phyloP scores from a whole-genome alignment of 2,888 invertebrate species.

The Napeogenes sylphis region DNA sequence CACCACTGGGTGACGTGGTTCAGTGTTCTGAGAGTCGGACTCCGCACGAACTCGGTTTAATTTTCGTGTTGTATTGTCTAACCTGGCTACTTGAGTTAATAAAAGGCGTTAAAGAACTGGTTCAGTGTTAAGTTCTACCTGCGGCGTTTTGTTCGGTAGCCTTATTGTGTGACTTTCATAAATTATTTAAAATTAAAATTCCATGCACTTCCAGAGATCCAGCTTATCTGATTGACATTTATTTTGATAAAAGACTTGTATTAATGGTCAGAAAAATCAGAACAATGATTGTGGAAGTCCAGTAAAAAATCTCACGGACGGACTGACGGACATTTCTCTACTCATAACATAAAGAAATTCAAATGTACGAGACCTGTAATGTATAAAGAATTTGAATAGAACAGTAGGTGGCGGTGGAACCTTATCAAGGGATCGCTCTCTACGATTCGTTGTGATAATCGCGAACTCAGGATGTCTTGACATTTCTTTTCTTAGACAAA shows the following conservation, averaged over 20 bases:
- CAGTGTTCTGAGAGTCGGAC: conserved; percentile 25
- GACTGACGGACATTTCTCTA: conserved; percentile 25
- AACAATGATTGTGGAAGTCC: conserved; percentile 29
- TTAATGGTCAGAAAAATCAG: conserved; percentile 26
- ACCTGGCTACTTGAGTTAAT: conserved; percentile 19
- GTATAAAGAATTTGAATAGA: conserved; percentile 39
- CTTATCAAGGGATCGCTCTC: conserved; percentile 45
- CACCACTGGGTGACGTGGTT: conserved; percentile 56
- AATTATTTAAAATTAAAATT: conserved; percentile 4
- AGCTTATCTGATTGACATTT: conserved; percentile 22
- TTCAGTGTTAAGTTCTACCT: conserved; percentile 18
- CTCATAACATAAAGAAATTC: conserved; percentile 20
- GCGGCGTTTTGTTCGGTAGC: conserved; percentile 15
- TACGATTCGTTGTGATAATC: conserved; percentile 61
- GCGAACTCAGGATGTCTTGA: conserved; percentile 37
- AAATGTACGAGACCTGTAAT: conserved; percentile 27
- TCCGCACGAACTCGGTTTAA: conserved; percentile 31
- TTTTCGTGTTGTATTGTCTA: conserved; percentile 42
- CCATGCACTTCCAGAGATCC: background rate
- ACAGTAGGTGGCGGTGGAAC: conserved; percentile 40
- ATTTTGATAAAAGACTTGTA: conserved; percentile 23
- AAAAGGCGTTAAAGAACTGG: conserved; percentile 21
- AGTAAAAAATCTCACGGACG: conserved; percentile 18
- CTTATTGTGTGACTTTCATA: conserved; percentile 10
- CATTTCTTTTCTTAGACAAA: conserved; percentile 42